Evolutionary conservation across 2,113 vertebrate species (phyloP).

Genomic region (Centropus unirufus): DNA sequence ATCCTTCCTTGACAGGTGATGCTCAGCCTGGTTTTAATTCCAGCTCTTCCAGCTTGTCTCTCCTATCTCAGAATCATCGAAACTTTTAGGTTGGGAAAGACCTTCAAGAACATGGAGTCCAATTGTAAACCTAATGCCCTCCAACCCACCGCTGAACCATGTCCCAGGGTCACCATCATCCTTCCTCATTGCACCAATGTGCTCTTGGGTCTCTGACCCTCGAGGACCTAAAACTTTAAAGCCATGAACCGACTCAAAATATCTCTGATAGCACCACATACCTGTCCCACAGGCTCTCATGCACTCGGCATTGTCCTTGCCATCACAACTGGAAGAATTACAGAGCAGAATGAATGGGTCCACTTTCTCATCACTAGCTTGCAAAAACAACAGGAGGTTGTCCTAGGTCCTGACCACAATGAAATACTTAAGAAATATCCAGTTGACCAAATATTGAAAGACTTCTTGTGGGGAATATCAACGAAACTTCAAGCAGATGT

Average conservation of each 20-base stretch:
- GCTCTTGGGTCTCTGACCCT: not conserved
- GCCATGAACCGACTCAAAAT: not conserved
- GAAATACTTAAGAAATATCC: constrained; percentile 3
- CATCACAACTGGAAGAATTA: not conserved
- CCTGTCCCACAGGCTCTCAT: not conserved
- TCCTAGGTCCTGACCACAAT: not conserved
- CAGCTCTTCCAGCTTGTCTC: not conserved
- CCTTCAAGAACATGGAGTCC: too few relatives aligned
- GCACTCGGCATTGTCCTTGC: not conserved
- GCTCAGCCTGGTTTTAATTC: constrained; percentile 6
- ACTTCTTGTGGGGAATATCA: constrained; percentile 4
- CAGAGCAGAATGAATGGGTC: not conserved
- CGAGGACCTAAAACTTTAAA: not conserved
- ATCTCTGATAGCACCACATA: not conserved
- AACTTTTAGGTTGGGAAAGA: too few relatives aligned
- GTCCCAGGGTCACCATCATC: not conserved
- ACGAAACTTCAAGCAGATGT: not conserved
- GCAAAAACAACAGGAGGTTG: not conserved
- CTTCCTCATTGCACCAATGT: not conserved
- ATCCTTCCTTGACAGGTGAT: not conserved
- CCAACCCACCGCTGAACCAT: too few relatives aligned
- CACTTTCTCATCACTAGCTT: not conserved
- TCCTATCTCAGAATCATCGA: not conserved
- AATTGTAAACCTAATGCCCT: too few relatives aligned
- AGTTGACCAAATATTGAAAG: not conserved